Conservation (phyloP, 1,140 invertebrate species). For the Meteorus sp. region DNA sequence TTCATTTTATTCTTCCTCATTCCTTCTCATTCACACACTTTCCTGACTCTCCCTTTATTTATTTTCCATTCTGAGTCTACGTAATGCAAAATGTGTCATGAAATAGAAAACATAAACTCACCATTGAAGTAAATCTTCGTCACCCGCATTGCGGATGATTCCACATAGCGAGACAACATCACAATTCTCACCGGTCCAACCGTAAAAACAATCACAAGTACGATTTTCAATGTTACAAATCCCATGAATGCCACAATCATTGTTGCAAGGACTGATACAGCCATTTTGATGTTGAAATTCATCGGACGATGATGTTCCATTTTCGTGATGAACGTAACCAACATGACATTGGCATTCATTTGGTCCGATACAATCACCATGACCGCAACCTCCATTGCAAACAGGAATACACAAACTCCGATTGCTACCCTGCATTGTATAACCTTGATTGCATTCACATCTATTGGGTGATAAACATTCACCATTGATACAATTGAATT, state of each 20-base stretch:
- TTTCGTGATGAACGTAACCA: constrained; percentile 1
- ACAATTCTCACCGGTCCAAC: constrained; percentile 17
- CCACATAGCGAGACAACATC: constrained; percentile 1
- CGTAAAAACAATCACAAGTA: constrained; percentile 20
- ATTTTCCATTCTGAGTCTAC: not conserved
- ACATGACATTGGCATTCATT: constrained; percentile 18
- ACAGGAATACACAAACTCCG: constrained; percentile 8
- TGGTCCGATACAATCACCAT: constrained; percentile 21
- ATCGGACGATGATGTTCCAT: not conserved
- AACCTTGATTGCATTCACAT: constrained; percentile 17
- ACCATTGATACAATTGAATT: constrained; percentile 12
- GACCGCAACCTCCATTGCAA: constrained; percentile 9
- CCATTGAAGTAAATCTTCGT: constrained; percentile 20
- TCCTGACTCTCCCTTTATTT: not conserved
- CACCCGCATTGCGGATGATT: constrained; percentile 9
- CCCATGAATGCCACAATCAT: constrained; percentile 19
- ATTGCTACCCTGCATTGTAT: constrained; percentile 2
- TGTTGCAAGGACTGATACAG: constrained; percentile 16
- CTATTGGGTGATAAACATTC: constrained; percentile 1
- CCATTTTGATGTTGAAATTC: not conserved
- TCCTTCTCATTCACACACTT: not conserved
- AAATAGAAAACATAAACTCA: constrained; percentile 9
- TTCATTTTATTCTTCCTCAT: not conserved
- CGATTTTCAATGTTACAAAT: constrained; percentile 17
- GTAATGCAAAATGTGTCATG: too few species aligned